These are phyloP conservation scores for Tangara arthus DNA, from an alignment of 2,797 vertebrate species.

Conservation along the genomic window DNA sequence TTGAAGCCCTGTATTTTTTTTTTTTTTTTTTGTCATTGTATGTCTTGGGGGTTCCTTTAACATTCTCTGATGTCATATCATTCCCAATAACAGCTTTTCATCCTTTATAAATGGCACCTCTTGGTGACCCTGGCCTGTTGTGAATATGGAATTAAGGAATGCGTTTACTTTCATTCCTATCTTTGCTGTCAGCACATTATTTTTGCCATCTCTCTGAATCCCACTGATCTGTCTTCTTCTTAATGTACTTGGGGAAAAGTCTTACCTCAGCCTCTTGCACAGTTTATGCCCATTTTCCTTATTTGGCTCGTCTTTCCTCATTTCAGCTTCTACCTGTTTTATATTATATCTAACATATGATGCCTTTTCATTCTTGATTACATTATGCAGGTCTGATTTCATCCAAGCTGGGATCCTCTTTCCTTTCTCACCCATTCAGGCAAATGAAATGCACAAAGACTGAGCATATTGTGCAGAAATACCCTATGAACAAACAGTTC, in stretches of 20 bases:
- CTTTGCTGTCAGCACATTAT: slow-evolving; percentile 5
- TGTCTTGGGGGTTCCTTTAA: not conserved
- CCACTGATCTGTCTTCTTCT: not conserved
- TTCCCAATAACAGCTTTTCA: not conserved
- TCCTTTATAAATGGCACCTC: not conserved
- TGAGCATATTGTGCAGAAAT: not conserved
- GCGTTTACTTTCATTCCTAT: not conserved
- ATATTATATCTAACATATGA: not conserved
- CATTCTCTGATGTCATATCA: not conserved
- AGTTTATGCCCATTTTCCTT: slow-evolving; percentile 23
- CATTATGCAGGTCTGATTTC: slow-evolving; percentile 66
- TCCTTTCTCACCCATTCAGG: not conserved
- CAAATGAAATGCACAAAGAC: not conserved
- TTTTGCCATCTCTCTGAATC: not conserved
- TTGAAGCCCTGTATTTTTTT: not conserved
- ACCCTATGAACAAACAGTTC: not conserved
- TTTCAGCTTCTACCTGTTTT: slow-evolving; percentile 3
- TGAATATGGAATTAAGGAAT: not conserved
- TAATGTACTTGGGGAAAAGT: not conserved
- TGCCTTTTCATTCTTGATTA: slow-evolving; percentile 49
- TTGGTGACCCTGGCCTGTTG: not conserved
- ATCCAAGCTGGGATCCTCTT: slow-evolving; percentile 15
- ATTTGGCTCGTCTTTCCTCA: not conserved
- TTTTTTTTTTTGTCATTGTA: not conserved
- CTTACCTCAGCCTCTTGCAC: not conserved